Percentiles rank a stretch among this genome's conserved stretches.
phyloP scores from a whole-genome alignment of 2,888 invertebrate genomes.

The Sphaerophoria rueppellii region DNA sequence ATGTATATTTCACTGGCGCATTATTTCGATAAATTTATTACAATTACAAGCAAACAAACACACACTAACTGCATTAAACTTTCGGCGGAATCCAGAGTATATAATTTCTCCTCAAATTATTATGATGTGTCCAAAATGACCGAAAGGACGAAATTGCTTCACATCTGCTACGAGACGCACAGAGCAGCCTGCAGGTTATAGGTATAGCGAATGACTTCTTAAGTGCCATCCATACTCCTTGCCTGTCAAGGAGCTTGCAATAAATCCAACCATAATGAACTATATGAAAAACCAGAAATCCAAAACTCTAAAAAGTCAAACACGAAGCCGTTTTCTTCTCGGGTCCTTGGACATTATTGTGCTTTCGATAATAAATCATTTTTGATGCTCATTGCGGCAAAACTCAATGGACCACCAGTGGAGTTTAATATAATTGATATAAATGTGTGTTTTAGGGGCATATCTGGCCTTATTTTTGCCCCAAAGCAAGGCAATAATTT shows the following conservation, averaged over 20 bases:
- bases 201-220: slow-evolving; percentile 28
- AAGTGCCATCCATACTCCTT: slow-evolving; percentile 16
- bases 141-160: slow-evolving; percentile 11
- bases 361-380: slow-evolving; percentile 24
- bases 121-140: slow-evolving; percentile 31
- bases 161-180: not conserved
- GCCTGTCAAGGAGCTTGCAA: slow-evolving; percentile 11
- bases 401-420: not conserved
- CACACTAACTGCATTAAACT: not conserved
- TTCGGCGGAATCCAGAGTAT: not conserved
- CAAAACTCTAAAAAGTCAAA: not conserved
- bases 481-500: too few species aligned
- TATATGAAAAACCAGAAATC: slow-evolving; percentile 18
- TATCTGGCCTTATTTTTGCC: too few species aligned
- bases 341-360: not conserved
- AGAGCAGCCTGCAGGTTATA: not conserved
- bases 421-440: slow-evolving; percentile 3
- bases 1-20: slow-evolving; percentile 29
- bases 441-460: not conserved
- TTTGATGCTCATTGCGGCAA: not conserved
- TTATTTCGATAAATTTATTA: not conserved
- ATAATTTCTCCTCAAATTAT: slow-evolving; percentile 22
- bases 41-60: slow-evolving; percentile 1
- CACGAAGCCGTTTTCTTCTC: not conserved
- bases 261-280: slow-evolving; percentile 45